Percentiles rank a stretch among this genome's conserved stretches.
Evolutionary conservation across 2,113 vertebrate genomes (phyloP).

Genomic region (Odontophorus gujanensis): DNA sequence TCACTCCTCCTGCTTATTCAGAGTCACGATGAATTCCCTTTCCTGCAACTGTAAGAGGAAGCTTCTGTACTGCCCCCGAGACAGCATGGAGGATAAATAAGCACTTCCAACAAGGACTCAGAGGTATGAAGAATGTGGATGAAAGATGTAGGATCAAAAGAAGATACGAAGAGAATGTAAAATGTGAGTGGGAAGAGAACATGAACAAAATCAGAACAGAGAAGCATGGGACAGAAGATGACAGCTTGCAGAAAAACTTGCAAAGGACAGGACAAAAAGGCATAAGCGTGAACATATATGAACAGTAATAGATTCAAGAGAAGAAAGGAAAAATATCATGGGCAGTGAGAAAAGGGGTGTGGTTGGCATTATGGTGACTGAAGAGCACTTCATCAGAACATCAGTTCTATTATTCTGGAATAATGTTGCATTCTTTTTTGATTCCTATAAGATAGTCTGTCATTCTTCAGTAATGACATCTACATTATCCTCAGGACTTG

Average conservation of each 20-base stretch:
- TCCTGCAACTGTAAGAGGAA: fast-evolving
- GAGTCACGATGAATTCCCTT: not conserved
- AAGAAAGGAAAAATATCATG: not conserved
- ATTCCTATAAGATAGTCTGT: not conserved
- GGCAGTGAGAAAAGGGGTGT: not conserved
- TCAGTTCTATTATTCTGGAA: not conserved
- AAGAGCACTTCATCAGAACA: not conserved
- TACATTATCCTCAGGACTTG: not conserved
- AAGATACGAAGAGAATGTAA: not conserved
- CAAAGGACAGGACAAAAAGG: not conserved
- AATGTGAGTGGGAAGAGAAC: not conserved
- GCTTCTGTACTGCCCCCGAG: not conserved
- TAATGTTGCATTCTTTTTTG: not conserved
- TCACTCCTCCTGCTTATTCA: not conserved
- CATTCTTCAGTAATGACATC: not conserved
- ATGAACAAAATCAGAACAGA: not conserved
- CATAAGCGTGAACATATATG: not conserved
- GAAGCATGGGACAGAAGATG: not conserved
- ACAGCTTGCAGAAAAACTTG: not conserved
- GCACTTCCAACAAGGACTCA: not conserved
- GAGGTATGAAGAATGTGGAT: not conserved
- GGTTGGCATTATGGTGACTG: not conserved
- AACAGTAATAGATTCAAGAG: not conserved
- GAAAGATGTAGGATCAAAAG: not conserved
- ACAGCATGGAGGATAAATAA: not conserved